Base-by-base conservation (phyloP, 92 coral and sea anemone species). In the Palythoa caribaeorum region DNA sequence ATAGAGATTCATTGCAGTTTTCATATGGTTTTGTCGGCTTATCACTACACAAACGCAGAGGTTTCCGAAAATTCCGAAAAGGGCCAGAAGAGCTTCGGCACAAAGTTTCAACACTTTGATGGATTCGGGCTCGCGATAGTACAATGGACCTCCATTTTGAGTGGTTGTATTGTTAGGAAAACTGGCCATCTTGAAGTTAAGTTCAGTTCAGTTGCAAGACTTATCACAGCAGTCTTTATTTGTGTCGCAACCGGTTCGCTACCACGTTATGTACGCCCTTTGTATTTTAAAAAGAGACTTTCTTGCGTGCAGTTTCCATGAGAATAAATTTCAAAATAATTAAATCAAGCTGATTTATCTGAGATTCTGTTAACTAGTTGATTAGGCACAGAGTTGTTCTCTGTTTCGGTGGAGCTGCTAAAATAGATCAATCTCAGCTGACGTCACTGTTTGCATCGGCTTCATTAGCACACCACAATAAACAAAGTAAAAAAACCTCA, bases 41-140 rank as follows among this genome's bases (percentile, higher is more conserved):
- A 81, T 50, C 40, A 81, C 76, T 11, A 19, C 12, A 28, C 62
- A 66, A 20, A 81, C 86, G 60, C 60, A 81, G 13, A 81, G 3
- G 57, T 81, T 81, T 13, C 86, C 86, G 16, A 81, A 3, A 20
- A 81, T 47, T 12, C 86, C 86, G 19, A 81, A 48, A 81, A 66
- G 28, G 44, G 63, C 86, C 19, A 66, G 21, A 2, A 81, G 39
- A 28, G 11, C 39, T 81, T 66, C 62, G 16, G 36, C 59, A 3
- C 54, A 21, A 37, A 81, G 14, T 81, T 81, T 81, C 44, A 81
- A 44, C 3, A 66, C 52, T 81, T 20, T 66, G 20, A 81, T 44
- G 71, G 86, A 53, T 81, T 81, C 75, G 57, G 86, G 86, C 37
- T 81, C 86, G 47, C 86, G 75, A 48, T 63, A 81, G 48, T 44